Evolutionary conservation across 1,140 invertebrate genomes (phyloP), one percentile per base, ranked within the genome.

Genomic region (Brachionus calyciflorus): DNA sequence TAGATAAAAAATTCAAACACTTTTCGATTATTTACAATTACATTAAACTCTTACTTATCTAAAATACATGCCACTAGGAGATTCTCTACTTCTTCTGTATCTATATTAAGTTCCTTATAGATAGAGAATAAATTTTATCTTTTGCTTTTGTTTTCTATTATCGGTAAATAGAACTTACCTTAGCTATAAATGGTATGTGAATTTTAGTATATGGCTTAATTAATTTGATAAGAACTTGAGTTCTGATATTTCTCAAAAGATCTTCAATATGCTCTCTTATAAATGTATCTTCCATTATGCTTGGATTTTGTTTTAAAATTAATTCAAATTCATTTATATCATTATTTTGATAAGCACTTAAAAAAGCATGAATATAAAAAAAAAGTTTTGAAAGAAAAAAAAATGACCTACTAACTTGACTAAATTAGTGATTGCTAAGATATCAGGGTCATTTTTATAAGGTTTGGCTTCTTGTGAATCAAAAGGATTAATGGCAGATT

Each of bases 391-490:
- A 76, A 51, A 28, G 53, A 33, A n/a, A n/a, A n/a, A n/a, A n/a
- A n/a, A n/a, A n/a, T n/a, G n/a, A 26, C 12, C 21, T 44, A 30
- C 46, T 70, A 79, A 87, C 83, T 92, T 92, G 14, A 99, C 96
- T 80, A 99, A 88, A 86, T 99, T 97, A 6, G 96, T 99, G 95
- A 99, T 99, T 1, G 96, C 96, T 75, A 99, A 86, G 81, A 99
- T 98, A 88, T 99, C 96, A 4, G 95, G 93, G 87, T 99, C 96
- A 85, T 98, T 98, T 86, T 98, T 98, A 82, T 99, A 99, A 0
- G 97, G 95, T 84, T 99, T 99, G 0, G 96, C 96, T 88, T 99
- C 97, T 89, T 99, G 96, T 1, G 94, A 98, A 87, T 99, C 96
- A 86, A 99, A 99, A 4, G 97, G 97, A 88, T 99, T 99, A 76